phyloP scores from a whole-genome alignment of 2,113 vertebrate genomes.

The Stegostoma tigrinum region DNA sequence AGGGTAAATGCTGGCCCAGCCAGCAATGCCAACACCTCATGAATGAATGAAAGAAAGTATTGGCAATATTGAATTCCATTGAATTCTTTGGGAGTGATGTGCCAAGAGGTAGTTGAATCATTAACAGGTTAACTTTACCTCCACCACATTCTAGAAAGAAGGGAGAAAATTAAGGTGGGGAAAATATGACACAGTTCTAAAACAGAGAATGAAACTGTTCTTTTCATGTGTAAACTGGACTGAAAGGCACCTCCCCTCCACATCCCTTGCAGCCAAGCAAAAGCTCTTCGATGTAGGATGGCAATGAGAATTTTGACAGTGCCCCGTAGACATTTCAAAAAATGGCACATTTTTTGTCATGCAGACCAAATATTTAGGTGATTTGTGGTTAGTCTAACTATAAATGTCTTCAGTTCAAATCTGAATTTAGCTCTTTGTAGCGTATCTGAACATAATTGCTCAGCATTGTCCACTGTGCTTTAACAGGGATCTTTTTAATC shows the following conservation, averaged over 20 bases:
- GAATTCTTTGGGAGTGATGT: neutral
- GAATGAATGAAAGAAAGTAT: neutral
- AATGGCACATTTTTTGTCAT: neutral
- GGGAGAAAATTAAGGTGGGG: neutral
- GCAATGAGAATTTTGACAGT: neutral
- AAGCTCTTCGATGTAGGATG: neutral
- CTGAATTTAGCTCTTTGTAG: neutral
- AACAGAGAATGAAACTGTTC: neutral
- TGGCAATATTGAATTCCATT: neutral
- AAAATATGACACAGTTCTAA: neutral
- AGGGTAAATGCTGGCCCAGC: neutral
- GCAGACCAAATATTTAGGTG: slow-evolving; percentile 14
- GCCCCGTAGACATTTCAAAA: neutral
- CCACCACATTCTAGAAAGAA: neutral
- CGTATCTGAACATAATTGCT: neutral
- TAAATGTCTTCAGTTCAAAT: neutral
- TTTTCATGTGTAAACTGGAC: neutral
- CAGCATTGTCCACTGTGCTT: neutral
- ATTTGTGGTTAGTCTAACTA: neutral
- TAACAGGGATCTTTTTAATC: neutral
- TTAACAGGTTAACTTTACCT: neutral
- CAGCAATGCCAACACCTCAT: neutral
- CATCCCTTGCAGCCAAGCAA: neutral
- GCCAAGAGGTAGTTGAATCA: no score
- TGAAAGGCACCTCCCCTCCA: neutral